Conservation (phyloP, 2,113 vertebrate genomes). For the Pleuronectes platessa region DNA sequence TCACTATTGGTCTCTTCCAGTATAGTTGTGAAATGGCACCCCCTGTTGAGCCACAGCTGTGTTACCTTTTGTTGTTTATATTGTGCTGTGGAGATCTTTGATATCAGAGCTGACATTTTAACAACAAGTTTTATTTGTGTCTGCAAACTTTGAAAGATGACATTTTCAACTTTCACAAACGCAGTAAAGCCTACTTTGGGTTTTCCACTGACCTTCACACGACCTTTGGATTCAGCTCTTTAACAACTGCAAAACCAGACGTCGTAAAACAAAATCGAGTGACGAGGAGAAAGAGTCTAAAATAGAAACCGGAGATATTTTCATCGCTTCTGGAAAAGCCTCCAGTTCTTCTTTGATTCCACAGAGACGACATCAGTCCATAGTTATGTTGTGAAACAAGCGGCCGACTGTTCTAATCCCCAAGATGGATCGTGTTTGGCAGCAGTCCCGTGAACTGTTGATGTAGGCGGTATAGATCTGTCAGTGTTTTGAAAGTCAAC, state of each 20-base stretch:
- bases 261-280: constrained; percentile 10
- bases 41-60: constrained; percentile 41
- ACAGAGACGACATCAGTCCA: constrained; percentile 68
- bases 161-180: constrained; percentile 4
- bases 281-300: constrained; percentile 6
- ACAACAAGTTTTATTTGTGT: neutral
- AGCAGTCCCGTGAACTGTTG: constrained; percentile 36
- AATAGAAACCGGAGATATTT: constrained; percentile 45
- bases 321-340: constrained; percentile 36
- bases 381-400: constrained; percentile 72
- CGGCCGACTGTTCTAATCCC: constrained; percentile 34
- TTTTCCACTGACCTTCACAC: constrained; percentile 6
- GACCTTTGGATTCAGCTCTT: constrained; percentile 20
- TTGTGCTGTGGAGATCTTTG: neutral
- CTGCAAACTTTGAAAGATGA: constrained; percentile 2
- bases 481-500: constrained; percentile 51
- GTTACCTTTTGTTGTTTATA: constrained; percentile 26
- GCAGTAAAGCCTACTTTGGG: neutral
- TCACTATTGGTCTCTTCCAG: neutral
- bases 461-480: constrained; percentile 36
- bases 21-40: constrained; percentile 40
- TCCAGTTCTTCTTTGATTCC: constrained; percentile 20
- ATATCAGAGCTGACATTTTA: constrained; percentile 5
- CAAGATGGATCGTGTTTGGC: constrained; percentile 70
- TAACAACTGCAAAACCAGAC: constrained; percentile 16